Conservation (phyloP, 35 echinoderm and acorn worm species). For the Apostichopus japonicus region DNA sequence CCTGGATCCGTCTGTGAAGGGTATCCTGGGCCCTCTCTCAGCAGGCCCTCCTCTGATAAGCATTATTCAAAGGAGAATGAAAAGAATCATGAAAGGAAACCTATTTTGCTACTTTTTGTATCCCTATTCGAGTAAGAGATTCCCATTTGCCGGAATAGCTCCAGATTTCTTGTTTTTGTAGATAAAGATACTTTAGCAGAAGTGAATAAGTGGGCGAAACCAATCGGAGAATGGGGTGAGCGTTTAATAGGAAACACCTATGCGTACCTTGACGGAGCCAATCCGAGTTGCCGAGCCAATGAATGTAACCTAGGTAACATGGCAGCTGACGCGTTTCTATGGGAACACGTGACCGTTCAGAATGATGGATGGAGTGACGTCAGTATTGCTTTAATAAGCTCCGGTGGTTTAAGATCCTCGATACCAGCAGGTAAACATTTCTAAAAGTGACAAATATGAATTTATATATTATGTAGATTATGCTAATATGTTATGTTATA, state of each 20-base stretch:
- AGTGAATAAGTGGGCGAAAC: constrained; percentile 51
- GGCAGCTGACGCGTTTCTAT: constrained; percentile 75
- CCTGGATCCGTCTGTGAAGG: no score
- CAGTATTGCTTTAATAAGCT: constrained; percentile 65
- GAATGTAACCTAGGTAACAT: constrained; percentile 95
- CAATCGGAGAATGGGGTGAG: constrained; percentile 56
- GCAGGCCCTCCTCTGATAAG: no score
- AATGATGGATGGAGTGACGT: constrained; percentile 67
- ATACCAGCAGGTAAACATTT: constrained; percentile 56
- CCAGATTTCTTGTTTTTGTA: constrained; percentile 1
- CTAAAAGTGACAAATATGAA: no score
- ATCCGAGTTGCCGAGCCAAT: constrained; percentile 43
- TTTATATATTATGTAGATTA: no score
- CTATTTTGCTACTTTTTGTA: no score
- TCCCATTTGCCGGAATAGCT: no score
- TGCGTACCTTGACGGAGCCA: constrained; percentile 60
- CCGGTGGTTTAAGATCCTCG: constrained; percentile 61
- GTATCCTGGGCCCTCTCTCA: no score
- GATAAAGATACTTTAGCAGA: constrained; percentile 61
- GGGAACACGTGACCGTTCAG: constrained; percentile 27
- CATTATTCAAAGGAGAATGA: no score
- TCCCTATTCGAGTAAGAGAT: no score
- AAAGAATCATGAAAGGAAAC: no score
- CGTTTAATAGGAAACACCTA: constrained; percentile 60
- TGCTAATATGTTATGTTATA: no score